Percentiles rank a stretch among this genome's conserved stretches.
phyloP scores from a whole-genome alignment of 2,797 vertebrate genomes.

The Enoplosus armatus region DNA sequence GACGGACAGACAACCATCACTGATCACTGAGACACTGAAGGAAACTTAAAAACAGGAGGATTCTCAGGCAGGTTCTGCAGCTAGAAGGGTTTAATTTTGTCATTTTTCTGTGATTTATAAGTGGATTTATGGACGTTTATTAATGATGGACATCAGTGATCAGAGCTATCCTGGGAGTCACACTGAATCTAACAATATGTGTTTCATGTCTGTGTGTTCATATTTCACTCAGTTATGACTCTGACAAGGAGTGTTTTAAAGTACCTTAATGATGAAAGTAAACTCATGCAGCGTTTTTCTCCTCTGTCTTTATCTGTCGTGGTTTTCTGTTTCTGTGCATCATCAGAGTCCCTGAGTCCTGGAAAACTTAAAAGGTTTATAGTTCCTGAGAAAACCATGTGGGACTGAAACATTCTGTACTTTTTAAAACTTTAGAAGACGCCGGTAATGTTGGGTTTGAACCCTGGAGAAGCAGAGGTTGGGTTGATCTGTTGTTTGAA shows the following conservation, averaged over 20 bases:
- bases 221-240: too few species aligned
- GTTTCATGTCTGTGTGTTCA: too few species aligned
- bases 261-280: neutral
- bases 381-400: constrained; percentile 16
- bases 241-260: too few species aligned
- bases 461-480: neutral
- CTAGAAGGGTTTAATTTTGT: too few species aligned
- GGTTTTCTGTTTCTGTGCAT: neutral
- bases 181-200: too few species aligned
- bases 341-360: constrained; percentile 6
- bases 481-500: neutral
- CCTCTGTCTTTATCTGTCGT: neutral
- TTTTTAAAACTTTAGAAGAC: constrained; percentile 52
- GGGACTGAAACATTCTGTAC: constrained; percentile 44
- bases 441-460: neutral
- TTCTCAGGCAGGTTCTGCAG: too few species aligned
- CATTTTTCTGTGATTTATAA: too few species aligned
- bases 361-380: constrained; percentile 30
- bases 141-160: too few species aligned
- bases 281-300: neutral
- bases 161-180: too few species aligned
- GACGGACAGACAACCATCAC: too few species aligned
- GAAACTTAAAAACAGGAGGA: neutral
- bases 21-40: neutral
- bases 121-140: too few species aligned